phyloP scores from a whole-genome alignment of 2,888 invertebrate genomes.

The Bembecia ichneumoniformis region DNA sequence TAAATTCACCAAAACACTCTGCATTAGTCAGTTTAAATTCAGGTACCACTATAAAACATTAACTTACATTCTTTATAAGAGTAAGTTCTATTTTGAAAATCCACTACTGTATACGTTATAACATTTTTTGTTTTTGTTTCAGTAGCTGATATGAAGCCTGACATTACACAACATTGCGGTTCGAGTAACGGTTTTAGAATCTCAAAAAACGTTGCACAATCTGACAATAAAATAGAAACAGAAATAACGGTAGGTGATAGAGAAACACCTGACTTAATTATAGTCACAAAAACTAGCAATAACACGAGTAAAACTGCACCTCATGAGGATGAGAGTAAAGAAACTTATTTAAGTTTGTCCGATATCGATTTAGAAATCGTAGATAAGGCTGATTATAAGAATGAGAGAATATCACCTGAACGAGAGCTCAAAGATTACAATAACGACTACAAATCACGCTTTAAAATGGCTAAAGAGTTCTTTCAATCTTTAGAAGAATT shows the following conservation, averaged over 20 bases:
- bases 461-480: slow-evolving; percentile 59
- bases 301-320: slow-evolving; percentile 22
- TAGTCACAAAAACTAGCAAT: slow-evolving; percentile 24
- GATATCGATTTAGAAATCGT: slow-evolving; percentile 62
- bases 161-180: slow-evolving; percentile 7
- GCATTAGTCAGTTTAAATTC: slow-evolving; percentile 36
- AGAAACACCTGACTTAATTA: slow-evolving; percentile 22
- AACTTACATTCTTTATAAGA: neutral
- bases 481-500: slow-evolving; percentile 65
- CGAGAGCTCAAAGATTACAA: slow-evolving; percentile 28
- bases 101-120: neutral
- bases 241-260: slow-evolving; percentile 20
- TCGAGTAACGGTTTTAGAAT: neutral
- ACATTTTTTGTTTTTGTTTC: slow-evolving; percentile 13
- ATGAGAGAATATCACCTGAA: slow-evolving; percentile 39
- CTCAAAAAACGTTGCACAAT: slow-evolving; percentile 2
- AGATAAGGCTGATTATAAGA: neutral
- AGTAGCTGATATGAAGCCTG: slow-evolving; percentile 13
- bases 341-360: slow-evolving; percentile 46
- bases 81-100: too few relatives aligned
- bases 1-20: slow-evolving; percentile 27
- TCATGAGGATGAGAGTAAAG: slow-evolving; percentile 24
- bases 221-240: neutral
- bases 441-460: slow-evolving; percentile 57
- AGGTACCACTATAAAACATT: slow-evolving; percentile 27